Conservation (phyloP, 2,888 invertebrate species). For the Flabesymbios commensalis region DNA sequence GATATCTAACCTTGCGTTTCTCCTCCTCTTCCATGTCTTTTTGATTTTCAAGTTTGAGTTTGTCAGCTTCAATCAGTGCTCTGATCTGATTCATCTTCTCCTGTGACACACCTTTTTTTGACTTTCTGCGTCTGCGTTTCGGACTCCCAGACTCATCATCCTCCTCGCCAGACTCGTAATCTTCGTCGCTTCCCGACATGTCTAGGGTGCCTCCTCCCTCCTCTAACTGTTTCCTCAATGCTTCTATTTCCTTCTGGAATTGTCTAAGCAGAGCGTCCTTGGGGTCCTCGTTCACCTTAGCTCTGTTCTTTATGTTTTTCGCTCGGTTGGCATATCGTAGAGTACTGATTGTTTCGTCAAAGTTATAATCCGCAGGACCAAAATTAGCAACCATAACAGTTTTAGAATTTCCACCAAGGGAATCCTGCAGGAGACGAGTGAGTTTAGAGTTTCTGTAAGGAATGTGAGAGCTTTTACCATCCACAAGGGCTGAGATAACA, state of each 20-base stretch:
- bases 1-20: slow-evolving; percentile 68
- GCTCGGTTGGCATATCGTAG: slow-evolving; percentile 95
- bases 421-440: slow-evolving; percentile 85
- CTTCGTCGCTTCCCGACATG: slow-evolving; percentile 38
- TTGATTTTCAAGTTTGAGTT: slow-evolving; percentile 61
- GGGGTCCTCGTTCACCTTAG: slow-evolving; percentile 95
- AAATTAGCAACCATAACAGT: slow-evolving; percentile 80
- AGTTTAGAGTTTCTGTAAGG: slow-evolving; percentile 98
- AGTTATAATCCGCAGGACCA: slow-evolving; percentile 95
- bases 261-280: slow-evolving; percentile 93
- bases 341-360: slow-evolving; percentile 96
- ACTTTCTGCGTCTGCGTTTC: slow-evolving; percentile 36
- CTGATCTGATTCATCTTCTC: slow-evolving; percentile 64
- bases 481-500: slow-evolving; percentile 96
- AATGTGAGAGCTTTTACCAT: slow-evolving; percentile 95
- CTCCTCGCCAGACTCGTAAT: slow-evolving; percentile 47
- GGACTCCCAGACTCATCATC: slow-evolving; percentile 44
- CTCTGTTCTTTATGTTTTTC: slow-evolving; percentile 95
- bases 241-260: slow-evolving; percentile 95
- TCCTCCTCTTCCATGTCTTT: slow-evolving; percentile 69
- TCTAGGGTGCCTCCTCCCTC: slow-evolving; percentile 62
- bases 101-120: slow-evolving; percentile 52
- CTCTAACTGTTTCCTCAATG: slow-evolving; percentile 82
- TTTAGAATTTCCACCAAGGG: slow-evolving; percentile 85
- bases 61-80: slow-evolving; percentile 62